A percentile compares a stretch with the other conserved stretches of the same genome.
Evolutionary conservation across 2,113 vertebrate genomes (phyloP).

Genomic region (Pelmatolapia mariae): DNA sequence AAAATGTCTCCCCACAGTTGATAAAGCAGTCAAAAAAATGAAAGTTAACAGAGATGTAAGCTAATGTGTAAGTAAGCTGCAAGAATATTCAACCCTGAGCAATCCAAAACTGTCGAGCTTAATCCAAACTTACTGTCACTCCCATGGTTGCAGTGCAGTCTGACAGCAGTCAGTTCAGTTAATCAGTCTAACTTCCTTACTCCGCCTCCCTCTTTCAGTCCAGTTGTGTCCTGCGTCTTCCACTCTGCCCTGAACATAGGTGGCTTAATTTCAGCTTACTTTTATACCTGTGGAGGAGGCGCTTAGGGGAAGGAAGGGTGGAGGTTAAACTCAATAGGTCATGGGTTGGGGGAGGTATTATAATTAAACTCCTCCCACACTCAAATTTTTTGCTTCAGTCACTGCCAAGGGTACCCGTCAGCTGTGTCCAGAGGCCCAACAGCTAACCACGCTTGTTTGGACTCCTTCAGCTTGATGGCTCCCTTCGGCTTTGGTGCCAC

Average conservation of each 20-base stretch:
- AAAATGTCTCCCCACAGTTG: not conserved
- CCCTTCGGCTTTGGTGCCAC: not conserved
- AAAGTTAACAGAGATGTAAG: not conserved
- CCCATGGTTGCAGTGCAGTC: slow-evolving; percentile 64
- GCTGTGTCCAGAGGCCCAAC: not conserved
- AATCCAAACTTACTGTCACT: slow-evolving; percentile 59
- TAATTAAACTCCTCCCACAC: not conserved
- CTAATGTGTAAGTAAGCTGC: not conserved
- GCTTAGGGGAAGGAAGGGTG: not conserved
- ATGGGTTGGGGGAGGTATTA: not conserved
- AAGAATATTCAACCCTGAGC: not conserved
- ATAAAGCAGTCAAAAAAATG: not conserved
- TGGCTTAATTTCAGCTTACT: slow-evolving; percentile 12
- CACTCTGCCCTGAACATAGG: slow-evolving; percentile 37
- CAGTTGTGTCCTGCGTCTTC: not conserved
- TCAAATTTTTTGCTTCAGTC: not conserved
- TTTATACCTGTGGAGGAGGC: slow-evolving; percentile 65
- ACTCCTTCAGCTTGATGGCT: not conserved
- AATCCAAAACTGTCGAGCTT: not conserved
- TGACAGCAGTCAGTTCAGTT: slow-evolving; percentile 55
- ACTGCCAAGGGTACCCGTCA: not conserved
- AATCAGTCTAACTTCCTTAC: slow-evolving; percentile 50
- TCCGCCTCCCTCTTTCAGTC: not conserved
- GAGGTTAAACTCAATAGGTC: not conserved
- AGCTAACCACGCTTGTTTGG: not conserved